Evolutionary conservation across 53 echinoderm and acorn worm species (phyloP), one percentile per base, ranked within the genome.

Genomic region (Pentamera pediparva): DNA sequence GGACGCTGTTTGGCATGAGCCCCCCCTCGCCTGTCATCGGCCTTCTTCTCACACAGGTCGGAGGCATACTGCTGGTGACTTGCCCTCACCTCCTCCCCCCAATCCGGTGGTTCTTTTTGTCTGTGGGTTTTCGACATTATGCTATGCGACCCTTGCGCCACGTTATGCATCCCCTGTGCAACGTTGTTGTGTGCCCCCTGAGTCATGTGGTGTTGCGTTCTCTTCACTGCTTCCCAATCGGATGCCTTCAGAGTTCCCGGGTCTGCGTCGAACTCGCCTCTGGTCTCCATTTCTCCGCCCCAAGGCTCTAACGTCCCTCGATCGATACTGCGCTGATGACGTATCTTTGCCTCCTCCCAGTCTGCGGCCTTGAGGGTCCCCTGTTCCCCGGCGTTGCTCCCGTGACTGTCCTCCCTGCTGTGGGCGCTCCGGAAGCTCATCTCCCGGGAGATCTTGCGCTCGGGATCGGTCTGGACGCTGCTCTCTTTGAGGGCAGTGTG

Each of bases 401-500:
- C 89, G 8, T 59, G 85, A 57, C 89, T 91, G 76, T 83, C 81
- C 75, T 86, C 87, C 75, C 85, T 73, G 25, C 82, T 81, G 69
- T 86, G 89, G 65, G 41, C 65, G 59, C 83, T 83, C 22, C 75
- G 39, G 15, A 59, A 75, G 27, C 73, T 72, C 31, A 35, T 35
- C 62, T 62, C 63, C 39, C 77, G 48, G 12, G 50, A 50, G 1
- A 69, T 71, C 26, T 65, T 40, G 31, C 36, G 47, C 70, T 69
- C 76, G 2, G 48, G 55, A 9, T 33, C 53, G 0, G 60, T 48
- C 50, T 77, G 58, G 22, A 69, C 77, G 31, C 83, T 76, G 18
- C 55, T 47, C 8, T 70, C 55, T 34, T 79, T 79, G 26, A 13
- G 32, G 19, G 8, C 17, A 13, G 43, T 25, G 27, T 12, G 26